These are phyloP conservation scores for Pituophis catenifer DNA, from an alignment of 2,113 vertebrate genomes.

Conservation along the genomic window DNA sequence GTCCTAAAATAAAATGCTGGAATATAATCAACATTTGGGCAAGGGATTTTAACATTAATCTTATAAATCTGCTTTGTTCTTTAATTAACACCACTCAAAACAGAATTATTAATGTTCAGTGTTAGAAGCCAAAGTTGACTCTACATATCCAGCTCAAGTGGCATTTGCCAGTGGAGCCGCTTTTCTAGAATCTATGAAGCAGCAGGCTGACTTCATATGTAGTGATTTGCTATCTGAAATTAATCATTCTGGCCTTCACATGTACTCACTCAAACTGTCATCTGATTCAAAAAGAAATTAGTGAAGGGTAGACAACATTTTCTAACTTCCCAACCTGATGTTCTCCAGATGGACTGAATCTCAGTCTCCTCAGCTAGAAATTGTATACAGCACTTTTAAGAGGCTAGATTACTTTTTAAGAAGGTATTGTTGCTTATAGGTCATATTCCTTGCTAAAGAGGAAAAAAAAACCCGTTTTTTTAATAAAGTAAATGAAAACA, in stretches of 20 bases:
- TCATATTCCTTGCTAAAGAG: not conserved
- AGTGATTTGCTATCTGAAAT: not conserved
- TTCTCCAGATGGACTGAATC: not conserved
- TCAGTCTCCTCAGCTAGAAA: not conserved
- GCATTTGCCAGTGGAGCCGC: not conserved
- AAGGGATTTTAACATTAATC: not conserved
- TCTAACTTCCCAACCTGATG: not conserved
- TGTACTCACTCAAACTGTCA: not conserved
- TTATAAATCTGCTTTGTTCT: not conserved
- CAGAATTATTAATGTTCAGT: not conserved
- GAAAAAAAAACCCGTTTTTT: not conserved
- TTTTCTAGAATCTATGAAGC: not conserved
- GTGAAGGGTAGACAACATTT: not conserved
- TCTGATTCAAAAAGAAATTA: not conserved
- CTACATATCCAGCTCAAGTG: not conserved
- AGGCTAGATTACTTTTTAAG: not conserved
- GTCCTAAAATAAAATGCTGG: conserved; percentile 1
- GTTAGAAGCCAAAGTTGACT: not conserved
- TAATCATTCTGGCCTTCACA: not conserved
- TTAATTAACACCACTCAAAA: not conserved
- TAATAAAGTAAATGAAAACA: not conserved
- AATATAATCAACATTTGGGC: not conserved
- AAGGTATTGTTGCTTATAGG: not conserved
- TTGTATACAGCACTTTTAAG: not conserved
- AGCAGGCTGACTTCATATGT: not conserved